A percentile compares a stretch with the other conserved stretches of the same genome.
Conservation (phyloP, 1,140 invertebrate genomes). For the Drosophila quadrilineata region DNA sequence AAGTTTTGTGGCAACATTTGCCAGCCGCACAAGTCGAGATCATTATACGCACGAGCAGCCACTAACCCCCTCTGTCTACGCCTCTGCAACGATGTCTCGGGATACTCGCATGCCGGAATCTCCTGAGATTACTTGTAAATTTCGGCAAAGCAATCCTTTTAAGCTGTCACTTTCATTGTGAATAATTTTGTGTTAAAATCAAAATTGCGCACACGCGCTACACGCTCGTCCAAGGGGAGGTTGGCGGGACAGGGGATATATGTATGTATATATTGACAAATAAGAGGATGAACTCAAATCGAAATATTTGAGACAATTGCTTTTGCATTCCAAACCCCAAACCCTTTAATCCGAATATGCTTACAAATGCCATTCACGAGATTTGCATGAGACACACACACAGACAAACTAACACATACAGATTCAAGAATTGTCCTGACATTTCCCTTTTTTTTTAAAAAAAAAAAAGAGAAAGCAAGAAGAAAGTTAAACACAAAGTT, state of each 20-base stretch:
- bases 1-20: conserved; percentile 48
- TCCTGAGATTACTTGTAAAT: conserved; percentile 62
- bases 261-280: neutral
- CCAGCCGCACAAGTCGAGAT: conserved; percentile 32
- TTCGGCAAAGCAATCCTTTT: conserved; percentile 66
- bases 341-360: conserved; percentile 41
- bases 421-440: conserved; percentile 25
- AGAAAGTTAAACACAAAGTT: conserved; percentile 36
- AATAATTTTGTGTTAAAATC: conserved; percentile 77
- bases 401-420: conserved; percentile 9
- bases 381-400: conserved; percentile 21
- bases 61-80: neutral
- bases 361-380: conserved; percentile 50
- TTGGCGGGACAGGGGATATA: neutral
- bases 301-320: conserved; percentile 60
- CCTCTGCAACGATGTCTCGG: no score
- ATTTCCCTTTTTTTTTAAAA: no score
- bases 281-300: conserved; percentile 26
- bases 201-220: conserved; percentile 63
- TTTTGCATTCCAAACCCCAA: conserved; percentile 37
- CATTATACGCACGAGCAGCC: conserved; percentile 58
- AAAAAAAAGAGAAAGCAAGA: no score
- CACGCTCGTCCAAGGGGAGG: neutral
- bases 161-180: conserved; percentile 72
- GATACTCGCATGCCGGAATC: no score